Evolutionary conservation across 2,888 invertebrate genomes (phyloP), one percentile per base, ranked within the genome.

Genomic region (Heterodera filipjevi): DNA sequence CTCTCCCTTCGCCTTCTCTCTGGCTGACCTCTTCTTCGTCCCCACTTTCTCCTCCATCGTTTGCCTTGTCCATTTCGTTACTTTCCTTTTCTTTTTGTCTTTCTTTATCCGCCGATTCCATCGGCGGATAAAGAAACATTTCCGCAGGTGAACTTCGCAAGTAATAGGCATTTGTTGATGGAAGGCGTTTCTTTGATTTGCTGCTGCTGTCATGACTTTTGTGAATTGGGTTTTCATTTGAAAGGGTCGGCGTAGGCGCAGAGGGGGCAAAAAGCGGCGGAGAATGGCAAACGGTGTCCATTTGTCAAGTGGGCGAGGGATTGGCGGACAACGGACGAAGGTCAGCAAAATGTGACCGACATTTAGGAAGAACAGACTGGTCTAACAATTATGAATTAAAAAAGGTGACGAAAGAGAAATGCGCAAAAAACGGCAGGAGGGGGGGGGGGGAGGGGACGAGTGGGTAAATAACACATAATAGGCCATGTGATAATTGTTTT

Each of bases 21-120:
- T 30, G 46, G 19, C 16, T 33, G 16, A 14, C 16, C 33, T 46
- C 22, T 33, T 33, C 66, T 22, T 46, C 66, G 2, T 33, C 66
- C 68, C 59, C 75, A n/a, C 64, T 49, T 33, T 75, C 75, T 33
- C 59, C 75, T 39, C 33, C 53, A 46, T 73, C 35, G 59, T n/a
- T 27, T 59, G 59, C 46, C 12, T 59, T 27, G 27, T 39, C 39
- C 19, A 59, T 27, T 27, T n/a, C 27, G 22, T 5, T 22, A 14
- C n/a, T 22, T 32, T 66, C 66, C n/a, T 49, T 30, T 14, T n/a
- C n/a, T 64, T 73, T 35, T 3, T 53, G n/a, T 32, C 49, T 73
- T 64, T n/a, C 32, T 10, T 39, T 30, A 2, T 16, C 64, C 49
- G 49, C 49, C 49, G 53, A 33, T 16, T 75, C 75, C 66, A 30